phyloP scores from a whole-genome alignment of 2,888 invertebrate species.

The Gandaritis pyraliata region DNA sequence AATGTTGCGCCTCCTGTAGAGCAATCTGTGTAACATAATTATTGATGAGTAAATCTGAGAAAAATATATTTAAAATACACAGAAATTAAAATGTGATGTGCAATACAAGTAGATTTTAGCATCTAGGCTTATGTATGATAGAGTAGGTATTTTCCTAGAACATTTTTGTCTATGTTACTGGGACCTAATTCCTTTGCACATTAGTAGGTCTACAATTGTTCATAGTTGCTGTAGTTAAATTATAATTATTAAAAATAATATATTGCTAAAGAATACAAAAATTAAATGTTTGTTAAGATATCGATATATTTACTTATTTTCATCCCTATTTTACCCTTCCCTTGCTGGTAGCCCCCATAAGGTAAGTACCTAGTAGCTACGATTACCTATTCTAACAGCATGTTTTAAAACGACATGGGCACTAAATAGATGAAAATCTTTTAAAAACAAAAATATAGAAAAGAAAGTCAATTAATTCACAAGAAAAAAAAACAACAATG shows the following conservation, averaged over 20 bases:
- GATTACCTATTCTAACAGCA: no score
- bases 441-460: no score
- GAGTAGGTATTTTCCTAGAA: constrained; percentile 32
- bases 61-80: constrained; percentile 17
- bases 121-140: constrained; percentile 19
- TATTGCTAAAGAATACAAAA: constrained; percentile 80
- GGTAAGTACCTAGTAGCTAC: no score
- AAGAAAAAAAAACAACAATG: no score
- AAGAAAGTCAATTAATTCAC: no score
- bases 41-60: constrained; percentile 3
- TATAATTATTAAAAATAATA: constrained; percentile 82
- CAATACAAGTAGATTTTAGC: constrained; percentile 62
- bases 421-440: no score
- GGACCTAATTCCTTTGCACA: constrained; percentile 54
- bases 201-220: constrained; percentile 57
- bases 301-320: constrained; percentile 37
- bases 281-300: constrained; percentile 84
- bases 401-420: no score
- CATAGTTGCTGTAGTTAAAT: constrained; percentile 76
- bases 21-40: constrained; percentile 5
- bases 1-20: constrained; percentile 36
- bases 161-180: constrained; percentile 57
- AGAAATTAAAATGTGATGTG: constrained; percentile 59
- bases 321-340: constrained; percentile 4
- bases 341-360: background rate